These are phyloP conservation scores for Druceiella hillmani DNA, from an alignment of 2,888 invertebrate species.

Conservation along the genomic window DNA sequence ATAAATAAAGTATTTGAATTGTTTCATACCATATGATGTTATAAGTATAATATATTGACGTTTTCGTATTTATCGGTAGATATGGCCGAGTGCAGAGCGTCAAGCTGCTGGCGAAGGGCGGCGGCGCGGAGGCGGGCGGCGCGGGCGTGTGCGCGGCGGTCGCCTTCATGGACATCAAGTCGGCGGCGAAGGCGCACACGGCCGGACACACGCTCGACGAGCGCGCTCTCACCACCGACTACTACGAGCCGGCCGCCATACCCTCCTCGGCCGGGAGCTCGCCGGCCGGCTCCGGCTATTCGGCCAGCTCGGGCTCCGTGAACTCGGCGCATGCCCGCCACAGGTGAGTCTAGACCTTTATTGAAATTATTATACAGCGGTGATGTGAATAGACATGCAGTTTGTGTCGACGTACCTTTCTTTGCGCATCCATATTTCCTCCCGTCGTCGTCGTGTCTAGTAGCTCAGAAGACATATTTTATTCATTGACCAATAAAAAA, in stretches of 20 bases:
- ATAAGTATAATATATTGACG: no score
- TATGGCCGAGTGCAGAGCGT: slow-evolving; percentile 98
- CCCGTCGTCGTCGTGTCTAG: no score
- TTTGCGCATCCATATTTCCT: no score
- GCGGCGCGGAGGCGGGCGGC: slow-evolving; percentile 50
- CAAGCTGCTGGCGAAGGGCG: slow-evolving; percentile 74
- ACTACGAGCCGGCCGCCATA: slow-evolving; percentile 81
- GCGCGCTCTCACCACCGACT: slow-evolving; percentile 81
- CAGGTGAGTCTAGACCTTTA: no score
- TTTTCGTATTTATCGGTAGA: no score
- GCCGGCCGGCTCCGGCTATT: slow-evolving; percentile 55
- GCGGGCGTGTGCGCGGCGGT: slow-evolving; percentile 78
- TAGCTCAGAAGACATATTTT: no score
- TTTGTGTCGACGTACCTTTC: no score
- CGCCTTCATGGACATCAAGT: slow-evolving; percentile 96
- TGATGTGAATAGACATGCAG: no score
- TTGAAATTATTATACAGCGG: no score
- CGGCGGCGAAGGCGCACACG: slow-evolving; percentile 90
- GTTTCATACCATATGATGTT: no score
- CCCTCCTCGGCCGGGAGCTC: slow-evolving; percentile 54
- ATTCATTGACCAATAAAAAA: no score
- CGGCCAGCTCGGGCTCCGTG: slow-evolving; percentile 58
- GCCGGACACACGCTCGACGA: slow-evolving; percentile 86
- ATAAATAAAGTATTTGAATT: no score
- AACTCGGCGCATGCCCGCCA: slow-evolving; percentile 40